Evolutionary conservation across 2,888 invertebrate genomes (phyloP).

Genomic region (Tipula vernalis): DNA sequence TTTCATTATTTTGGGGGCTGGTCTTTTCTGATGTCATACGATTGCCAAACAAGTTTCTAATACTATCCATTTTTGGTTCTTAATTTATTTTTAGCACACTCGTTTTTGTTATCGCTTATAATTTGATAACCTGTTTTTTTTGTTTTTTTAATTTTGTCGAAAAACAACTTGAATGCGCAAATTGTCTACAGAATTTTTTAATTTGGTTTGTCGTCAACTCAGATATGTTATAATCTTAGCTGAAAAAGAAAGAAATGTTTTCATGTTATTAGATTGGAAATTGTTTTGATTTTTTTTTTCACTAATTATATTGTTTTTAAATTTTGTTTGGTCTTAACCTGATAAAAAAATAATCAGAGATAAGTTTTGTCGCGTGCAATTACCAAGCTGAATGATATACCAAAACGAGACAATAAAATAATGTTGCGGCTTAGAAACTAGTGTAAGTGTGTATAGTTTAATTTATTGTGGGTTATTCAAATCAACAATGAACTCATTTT

Average conservation of each 20-base stretch:
- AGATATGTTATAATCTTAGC: background rate
- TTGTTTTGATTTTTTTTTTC: background rate
- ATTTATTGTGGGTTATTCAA: too few species aligned
- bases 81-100: background rate
- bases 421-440: background rate
- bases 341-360: background rate
- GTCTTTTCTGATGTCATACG: slow-evolving; percentile 7
- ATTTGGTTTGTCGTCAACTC: background rate
- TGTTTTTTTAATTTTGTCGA: background rate
- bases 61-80: slow-evolving; percentile 12
- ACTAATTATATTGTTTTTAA: background rate
- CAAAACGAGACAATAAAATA: background rate
- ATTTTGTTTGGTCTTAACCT: background rate
- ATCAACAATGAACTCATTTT: too few species aligned
- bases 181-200: background rate
- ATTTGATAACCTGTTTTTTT: background rate
- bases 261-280: background rate
- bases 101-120: background rate
- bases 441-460: too few species aligned
- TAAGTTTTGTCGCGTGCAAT: background rate
- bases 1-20: background rate
- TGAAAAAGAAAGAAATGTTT: background rate
- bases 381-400: background rate
- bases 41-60: slow-evolving; percentile 12
- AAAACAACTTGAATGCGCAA: background rate